Evolutionary conservation across 1,140 invertebrate species (phyloP), one percentile per base, ranked within the genome.

Genomic region (Drosophila dunni): DNA sequence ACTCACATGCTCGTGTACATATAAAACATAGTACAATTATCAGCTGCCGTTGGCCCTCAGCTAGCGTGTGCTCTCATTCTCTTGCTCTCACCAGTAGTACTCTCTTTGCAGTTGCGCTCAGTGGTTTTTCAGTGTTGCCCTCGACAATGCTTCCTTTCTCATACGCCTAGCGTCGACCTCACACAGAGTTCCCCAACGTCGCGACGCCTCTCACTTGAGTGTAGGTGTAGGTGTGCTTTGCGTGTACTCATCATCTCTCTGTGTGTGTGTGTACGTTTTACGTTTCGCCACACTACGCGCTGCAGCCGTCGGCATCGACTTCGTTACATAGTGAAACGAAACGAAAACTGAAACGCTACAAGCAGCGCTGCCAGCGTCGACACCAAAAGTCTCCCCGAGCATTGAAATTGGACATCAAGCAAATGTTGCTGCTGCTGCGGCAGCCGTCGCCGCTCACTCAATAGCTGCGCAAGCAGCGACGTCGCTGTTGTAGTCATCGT

Each of bases 1-100:
- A 29, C 24, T 5, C 24, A 79, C 34, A 65, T 68, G 38, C 40
- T 44, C 61, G 50, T 42, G 20, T 20, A 58, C n/a, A 44, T 33
- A 10, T 29, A 53, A 5, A 48, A 54, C 24, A 38, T 48, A 63
- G n/a, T 44, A 58, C 66, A 70, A 81, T 89, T 89, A 89, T 89
- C 84, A 89, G 83, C 83, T 88, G 83, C 69, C 64, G 54, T 62
- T 68, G 71, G 81, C 81, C 81, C 81, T 84, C 81, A 74, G 79
- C 29, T 50, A 56, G 29, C 24, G 58, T 64, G 8, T 57, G 66
- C 58, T 38, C 58, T 57, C 46, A 58, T 66, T 70, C 62, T 64
- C 58, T 76, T 62, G 57, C 66, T 58, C 75, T 79, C 58, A 38
- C 2, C 42, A 45, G n/a, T 15, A 15, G n/a, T 45, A 44, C 62